Evolutionary conservation across 2,113 vertebrate genomes (phyloP), one percentile per base, ranked within the genome.

Genomic region (Xiphophorus hellerii): DNA sequence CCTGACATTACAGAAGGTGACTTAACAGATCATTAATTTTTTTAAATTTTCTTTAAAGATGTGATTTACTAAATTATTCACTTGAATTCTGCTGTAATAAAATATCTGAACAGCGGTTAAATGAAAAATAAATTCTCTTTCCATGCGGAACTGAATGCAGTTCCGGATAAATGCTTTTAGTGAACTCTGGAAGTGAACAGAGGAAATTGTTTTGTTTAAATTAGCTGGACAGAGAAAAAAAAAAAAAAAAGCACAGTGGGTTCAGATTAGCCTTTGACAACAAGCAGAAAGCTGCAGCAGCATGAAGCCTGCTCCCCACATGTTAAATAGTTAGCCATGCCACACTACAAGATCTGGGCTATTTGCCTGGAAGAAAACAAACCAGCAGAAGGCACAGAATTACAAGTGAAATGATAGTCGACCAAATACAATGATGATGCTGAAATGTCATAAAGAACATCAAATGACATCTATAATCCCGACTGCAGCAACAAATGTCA

Each of bases 331-430:
- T 61, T 31, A 33, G 30, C 29, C 5, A 63, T 27, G 95, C 94
- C 95, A 95, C 89, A 93, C 91, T 94, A 96, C 95, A 95, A 97
- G 96, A 37, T 29, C 3, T 17, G 27, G 13, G 7, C 33, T 48
- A 11, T 67, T 29, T 67, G 28, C 15, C 27, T 12, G 25, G 95
- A 94, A 93, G 92, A 81, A 94, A 94, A 95, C 93, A 92, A 94
- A 94, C 93, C 95, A 89, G 94, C 92, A 90, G 77, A 97, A 98
- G 96, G 97, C 97, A 98, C 96, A 95, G 95, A 95, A 94, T 90
- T 95, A 92, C 77, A 95, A 79, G 78, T 79, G 90, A 94, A 95
- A 92, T 25, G 89, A 90, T 86, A 93, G 93, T 76, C 84, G 88
- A 93, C 87, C 88, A 82, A 69, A 85, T 88, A 92, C 73, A 87